Evolutionary conservation across 2,113 vertebrate genomes (phyloP), one percentile per base, ranked within the genome.

Genomic region (Plectropomus leopardus): DNA sequence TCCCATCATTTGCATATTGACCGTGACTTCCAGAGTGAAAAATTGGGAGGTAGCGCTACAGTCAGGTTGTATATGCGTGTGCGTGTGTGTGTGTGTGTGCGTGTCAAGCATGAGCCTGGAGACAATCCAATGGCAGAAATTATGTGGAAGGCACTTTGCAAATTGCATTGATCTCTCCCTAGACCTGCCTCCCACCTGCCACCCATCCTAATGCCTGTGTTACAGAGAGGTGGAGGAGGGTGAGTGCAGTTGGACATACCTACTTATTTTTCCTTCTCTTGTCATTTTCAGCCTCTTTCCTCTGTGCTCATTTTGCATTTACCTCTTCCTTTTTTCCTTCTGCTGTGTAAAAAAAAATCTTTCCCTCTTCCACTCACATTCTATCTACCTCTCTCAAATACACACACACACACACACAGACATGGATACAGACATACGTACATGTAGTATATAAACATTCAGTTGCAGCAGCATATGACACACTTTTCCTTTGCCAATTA

Each of bases 121-220:
- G 65, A 80, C 45, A 61, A 83, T 67, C 75, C 86, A 91, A 81
- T 65, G 34, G 54, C 72, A 70, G 72, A 80, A 89, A 86, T 28
- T 83, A 86, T 90, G 83, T 76, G 77, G 68, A 84, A 89, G 85
- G 72, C 89, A 87, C 77, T 93, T 89, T 91, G 76, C 68, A 93
- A 89, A 93, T 91, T 82, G 75, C 89, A 92, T 60, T 85, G 86
- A 92, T 94, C 89, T 85, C 78, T 84, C 80, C 57, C 23, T 70
- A 82, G 82, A 91, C 82, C 85, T 84, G 86, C 65, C 47, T 76
- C 54, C 86, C 85, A 76, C 88, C 88, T 90, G 84, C 83, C 24
- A 10, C 76, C 63, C 78, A 88, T 89, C 74, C 78, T 85, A 88
- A 94, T 85, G 78, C 47, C 67, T 53, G 59, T 68, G 69, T 72